These are phyloP conservation scores for Anseranas semipalmata DNA, from an alignment of 2,113 vertebrate species.

Conservation along the genomic window DNA sequence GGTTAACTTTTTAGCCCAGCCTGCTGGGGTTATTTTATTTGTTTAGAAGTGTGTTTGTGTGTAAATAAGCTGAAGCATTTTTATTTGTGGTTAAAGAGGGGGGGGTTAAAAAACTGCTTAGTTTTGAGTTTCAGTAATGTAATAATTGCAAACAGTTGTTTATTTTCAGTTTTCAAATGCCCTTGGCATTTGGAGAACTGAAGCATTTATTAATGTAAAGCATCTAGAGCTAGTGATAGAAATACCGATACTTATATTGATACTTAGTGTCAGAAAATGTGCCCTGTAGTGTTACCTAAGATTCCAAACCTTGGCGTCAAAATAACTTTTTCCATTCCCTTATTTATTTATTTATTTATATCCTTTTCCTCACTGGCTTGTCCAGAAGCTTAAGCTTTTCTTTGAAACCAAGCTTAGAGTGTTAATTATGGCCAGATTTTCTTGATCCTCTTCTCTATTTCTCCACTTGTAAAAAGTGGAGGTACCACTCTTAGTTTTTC, in stretches of 20 bases:
- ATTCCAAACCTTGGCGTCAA: not conserved
- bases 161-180: not conserved
- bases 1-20: not conserved
- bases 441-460: not conserved
- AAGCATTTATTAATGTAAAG: not conserved
- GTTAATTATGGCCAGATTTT: not conserved
- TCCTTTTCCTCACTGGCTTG: not conserved
- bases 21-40: not conserved
- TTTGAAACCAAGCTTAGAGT: not conserved
- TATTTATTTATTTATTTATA: not conserved
- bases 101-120: no score
- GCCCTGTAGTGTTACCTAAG: not conserved
- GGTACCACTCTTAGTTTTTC: not conserved
- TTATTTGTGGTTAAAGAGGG: not conserved
- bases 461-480: not conserved
- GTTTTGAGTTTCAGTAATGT: not conserved
- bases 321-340: not conserved
- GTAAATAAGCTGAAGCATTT: not conserved
- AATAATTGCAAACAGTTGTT: not conserved
- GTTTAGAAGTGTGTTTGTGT: not conserved
- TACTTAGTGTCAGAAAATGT: not conserved
- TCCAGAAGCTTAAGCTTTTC: not conserved
- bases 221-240: not conserved
- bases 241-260: not conserved
- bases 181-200: not conserved